These are phyloP conservation scores for Xestia c-nigrum DNA, from an alignment of 2,888 invertebrate species.

Conservation along the genomic window DNA sequence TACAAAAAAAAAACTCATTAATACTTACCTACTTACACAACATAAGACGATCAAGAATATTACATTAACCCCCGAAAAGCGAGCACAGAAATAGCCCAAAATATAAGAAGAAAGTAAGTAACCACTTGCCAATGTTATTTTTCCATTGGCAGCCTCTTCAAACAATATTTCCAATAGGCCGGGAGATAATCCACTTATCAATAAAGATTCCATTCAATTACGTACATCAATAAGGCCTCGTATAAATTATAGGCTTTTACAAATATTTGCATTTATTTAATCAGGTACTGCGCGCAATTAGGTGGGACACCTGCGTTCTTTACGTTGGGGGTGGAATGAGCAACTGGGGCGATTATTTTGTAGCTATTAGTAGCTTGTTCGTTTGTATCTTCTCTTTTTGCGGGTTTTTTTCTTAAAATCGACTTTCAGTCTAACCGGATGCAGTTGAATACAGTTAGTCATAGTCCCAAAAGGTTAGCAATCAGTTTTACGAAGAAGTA, in stretches of 20 bases:
- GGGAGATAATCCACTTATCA: conserved; percentile 60
- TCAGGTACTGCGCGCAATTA: conserved; percentile 60
- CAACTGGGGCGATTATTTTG: neutral
- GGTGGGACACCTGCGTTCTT: conserved; percentile 56
- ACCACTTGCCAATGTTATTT: conserved; percentile 47
- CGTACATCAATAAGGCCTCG: conserved; percentile 54
- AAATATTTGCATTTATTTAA: conserved; percentile 66
- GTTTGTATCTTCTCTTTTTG: too few relatives aligned
- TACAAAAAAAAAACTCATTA: neutral
- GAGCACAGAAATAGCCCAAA: conserved; percentile 25
- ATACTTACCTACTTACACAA: neutral
- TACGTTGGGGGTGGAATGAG: conserved; percentile 9
- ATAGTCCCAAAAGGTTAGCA: too few relatives aligned
- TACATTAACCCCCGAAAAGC: conserved; percentile 16
- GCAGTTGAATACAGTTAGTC: too few relatives aligned
- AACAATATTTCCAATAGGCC: conserved; percentile 55
- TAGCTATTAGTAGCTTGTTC: neutral
- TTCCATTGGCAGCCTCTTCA: conserved; percentile 46
- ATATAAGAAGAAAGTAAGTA: conserved; percentile 51
- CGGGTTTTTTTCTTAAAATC: too few relatives aligned
- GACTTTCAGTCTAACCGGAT: too few relatives aligned
- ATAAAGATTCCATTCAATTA: conserved; percentile 62
- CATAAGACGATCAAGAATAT: conserved; percentile 22
- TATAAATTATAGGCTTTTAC: conserved; percentile 62
- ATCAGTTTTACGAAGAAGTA: too few relatives aligned